These are phyloP conservation scores for Drosophila setifemur DNA, from an alignment of 1,140 invertebrate genomes.

Conservation along the genomic window DNA sequence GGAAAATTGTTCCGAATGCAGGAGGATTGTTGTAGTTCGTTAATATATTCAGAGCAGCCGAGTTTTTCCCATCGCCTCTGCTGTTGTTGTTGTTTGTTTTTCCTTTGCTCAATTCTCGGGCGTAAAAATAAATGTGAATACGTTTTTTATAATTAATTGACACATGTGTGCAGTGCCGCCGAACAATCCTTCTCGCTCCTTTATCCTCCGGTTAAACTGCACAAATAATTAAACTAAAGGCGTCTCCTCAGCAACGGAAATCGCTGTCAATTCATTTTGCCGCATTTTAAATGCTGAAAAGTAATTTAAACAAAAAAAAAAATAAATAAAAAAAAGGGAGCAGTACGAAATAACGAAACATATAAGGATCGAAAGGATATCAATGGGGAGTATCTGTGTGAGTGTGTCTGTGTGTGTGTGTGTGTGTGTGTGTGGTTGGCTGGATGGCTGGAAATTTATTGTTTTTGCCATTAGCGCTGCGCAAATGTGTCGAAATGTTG, in stretches of 20 bases:
- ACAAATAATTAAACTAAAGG: slow-evolving; percentile 75
- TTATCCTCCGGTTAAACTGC: slow-evolving; percentile 40
- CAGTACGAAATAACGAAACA: slow-evolving; percentile 22
- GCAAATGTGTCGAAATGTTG: slow-evolving; percentile 39
- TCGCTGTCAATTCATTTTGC: slow-evolving; percentile 77
- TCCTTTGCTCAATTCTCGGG: slow-evolving; percentile 28
- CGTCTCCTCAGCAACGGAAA: slow-evolving; percentile 50
- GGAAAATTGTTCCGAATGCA: no score
- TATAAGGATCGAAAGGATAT: slow-evolving; percentile 72
- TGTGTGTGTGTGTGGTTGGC: slow-evolving; percentile 11
- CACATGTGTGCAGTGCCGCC: slow-evolving; percentile 54
- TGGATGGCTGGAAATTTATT: slow-evolving; percentile 66
- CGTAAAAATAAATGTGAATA: slow-evolving; percentile 36
- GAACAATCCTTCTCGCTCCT: slow-evolving; percentile 13
- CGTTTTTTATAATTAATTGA: slow-evolving; percentile 70
- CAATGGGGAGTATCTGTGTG: slow-evolving; percentile 15
- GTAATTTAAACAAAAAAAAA: slow-evolving; percentile 45
- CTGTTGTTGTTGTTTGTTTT: slow-evolving; percentile 17
- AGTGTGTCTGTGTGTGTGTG: slow-evolving; percentile 6
- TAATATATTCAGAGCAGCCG: no score
- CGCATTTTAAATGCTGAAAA: slow-evolving; percentile 77
- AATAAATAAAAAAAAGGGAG: not conserved
- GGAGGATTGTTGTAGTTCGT: no score
- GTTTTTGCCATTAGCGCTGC: slow-evolving; percentile 74
- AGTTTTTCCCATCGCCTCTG: not conserved